Evolutionary conservation across 2,113 vertebrate species (phyloP).

Genomic region (Gopherus flavomarginatus): DNA sequence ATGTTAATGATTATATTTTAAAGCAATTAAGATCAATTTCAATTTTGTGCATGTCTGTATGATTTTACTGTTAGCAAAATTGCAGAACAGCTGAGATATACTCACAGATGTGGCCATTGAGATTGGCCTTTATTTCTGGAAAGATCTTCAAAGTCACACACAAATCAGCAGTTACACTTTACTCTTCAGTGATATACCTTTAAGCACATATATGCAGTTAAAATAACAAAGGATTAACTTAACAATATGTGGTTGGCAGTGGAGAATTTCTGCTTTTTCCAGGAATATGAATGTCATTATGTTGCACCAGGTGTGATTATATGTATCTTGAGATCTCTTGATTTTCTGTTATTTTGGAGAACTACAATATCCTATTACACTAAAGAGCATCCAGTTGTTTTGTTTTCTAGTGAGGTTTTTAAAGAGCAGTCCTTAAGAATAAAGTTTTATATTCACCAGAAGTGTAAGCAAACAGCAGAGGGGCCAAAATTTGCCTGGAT

Average conservation of each 20-base stretch:
- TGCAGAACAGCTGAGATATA: not conserved
- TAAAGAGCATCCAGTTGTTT: constrained; percentile 1
- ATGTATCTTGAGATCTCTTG: not conserved
- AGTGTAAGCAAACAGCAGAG: constrained; percentile 6
- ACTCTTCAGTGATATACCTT: not conserved
- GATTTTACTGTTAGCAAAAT: not conserved
- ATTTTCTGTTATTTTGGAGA: not conserved
- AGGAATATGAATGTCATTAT: constrained; percentile 8
- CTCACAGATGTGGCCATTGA: not conserved
- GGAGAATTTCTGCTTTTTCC: constrained; percentile 7
- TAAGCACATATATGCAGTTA: not conserved
- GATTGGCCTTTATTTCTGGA: not conserved
- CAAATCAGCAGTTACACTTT: not conserved
- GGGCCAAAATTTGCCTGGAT: constrained; percentile 40
- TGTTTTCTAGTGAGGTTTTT: constrained; percentile 21
- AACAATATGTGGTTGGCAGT: not conserved
- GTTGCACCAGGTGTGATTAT: not conserved
- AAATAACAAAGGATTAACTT: not conserved
- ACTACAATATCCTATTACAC: not conserved
- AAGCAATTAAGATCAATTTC: not conserved
- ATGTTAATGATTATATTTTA: not conserved
- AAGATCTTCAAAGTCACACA: not conserved
- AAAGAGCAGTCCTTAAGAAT: constrained; percentile 13
- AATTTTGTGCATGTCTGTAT: not conserved
- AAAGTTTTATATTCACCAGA: constrained; percentile 46